These are phyloP conservation scores for Danio tinwini DNA, from an alignment of 2,797 vertebrate species.

Conservation along the genomic window DNA sequence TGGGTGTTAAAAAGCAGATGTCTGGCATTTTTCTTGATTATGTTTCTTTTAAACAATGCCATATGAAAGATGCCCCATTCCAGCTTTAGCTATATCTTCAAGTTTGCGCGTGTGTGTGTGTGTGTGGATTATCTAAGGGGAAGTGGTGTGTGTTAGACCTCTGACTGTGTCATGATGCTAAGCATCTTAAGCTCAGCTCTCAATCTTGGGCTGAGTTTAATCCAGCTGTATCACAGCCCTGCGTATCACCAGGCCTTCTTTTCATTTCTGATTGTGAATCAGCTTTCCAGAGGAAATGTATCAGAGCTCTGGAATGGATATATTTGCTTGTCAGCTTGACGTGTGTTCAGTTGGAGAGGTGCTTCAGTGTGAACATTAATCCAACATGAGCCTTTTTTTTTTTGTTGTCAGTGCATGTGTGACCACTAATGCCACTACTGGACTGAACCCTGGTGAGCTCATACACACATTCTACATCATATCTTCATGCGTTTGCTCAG, in stretches of 20 bases:
- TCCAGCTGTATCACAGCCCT: constrained; percentile 38
- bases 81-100: constrained; percentile 16
- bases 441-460: constrained; percentile 35
- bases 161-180: constrained; percentile 57
- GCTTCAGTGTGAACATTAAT: constrained; percentile 9
- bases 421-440: constrained; percentile 39
- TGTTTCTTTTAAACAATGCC: constrained; percentile 28
- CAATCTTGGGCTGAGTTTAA: constrained; percentile 28
- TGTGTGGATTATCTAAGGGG: constrained; percentile 23
- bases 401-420: constrained; percentile 33
- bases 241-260: constrained; percentile 29
- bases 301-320: constrained; percentile 5
- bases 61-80: constrained; percentile 43
- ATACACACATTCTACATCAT: constrained; percentile 20
- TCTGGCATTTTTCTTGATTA: constrained; percentile 47
- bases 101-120: constrained; percentile 1
- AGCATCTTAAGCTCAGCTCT: constrained; percentile 48
- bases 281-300: constrained; percentile 23
- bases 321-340: constrained; percentile 12
- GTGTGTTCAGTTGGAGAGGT: not conserved
- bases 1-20: constrained; percentile 33
- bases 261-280: constrained; percentile 28
- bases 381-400: not conserved
- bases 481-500: constrained; percentile 50
- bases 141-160: constrained; percentile 56